phyloP scores from a whole-genome alignment of 2,888 invertebrate genomes.

The Spodoptera exigua region DNA sequence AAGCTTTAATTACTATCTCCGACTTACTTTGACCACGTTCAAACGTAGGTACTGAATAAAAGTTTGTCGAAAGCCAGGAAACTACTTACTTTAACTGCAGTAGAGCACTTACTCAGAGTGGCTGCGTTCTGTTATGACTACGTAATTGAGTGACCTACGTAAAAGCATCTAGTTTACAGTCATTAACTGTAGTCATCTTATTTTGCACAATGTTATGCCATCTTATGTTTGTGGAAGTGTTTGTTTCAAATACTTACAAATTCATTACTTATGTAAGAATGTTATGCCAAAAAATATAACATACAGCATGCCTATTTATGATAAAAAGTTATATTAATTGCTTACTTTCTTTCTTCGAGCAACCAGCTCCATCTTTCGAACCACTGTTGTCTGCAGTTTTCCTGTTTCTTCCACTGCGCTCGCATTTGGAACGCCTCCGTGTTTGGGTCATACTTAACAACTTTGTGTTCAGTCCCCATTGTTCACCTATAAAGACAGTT shows the following conservation, averaged over 20 bases:
- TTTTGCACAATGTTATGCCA: neutral
- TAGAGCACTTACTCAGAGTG: conserved; percentile 13
- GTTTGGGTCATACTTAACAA: conserved; percentile 76
- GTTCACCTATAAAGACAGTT: conserved; percentile 23
- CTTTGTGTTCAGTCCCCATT: conserved; percentile 66
- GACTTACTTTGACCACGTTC: neutral
- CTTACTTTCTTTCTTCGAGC: conserved; percentile 78
- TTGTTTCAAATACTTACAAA: neutral
- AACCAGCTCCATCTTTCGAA: conserved; percentile 83
- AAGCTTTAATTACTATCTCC: neutral
- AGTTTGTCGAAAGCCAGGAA: neutral
- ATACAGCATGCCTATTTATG: too few relatives aligned
- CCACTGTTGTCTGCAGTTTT: conserved; percentile 81
- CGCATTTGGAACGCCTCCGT: conserved; percentile 84
- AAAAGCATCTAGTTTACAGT: conserved; percentile 2
- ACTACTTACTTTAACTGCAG: conserved; percentile 7
- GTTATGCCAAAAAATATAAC: too few relatives aligned
- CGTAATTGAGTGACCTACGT: conserved; percentile 6
- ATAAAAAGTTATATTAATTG: neutral
- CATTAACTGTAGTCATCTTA: conserved; percentile 1
- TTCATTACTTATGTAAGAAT: too few relatives aligned
- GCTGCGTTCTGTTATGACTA: neutral
- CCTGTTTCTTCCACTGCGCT: conserved; percentile 83
- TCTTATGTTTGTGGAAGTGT: neutral
- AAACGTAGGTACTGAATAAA: neutral